phyloP scores from a whole-genome alignment of 1,140 invertebrate species.

The Musca vetustissima region DNA sequence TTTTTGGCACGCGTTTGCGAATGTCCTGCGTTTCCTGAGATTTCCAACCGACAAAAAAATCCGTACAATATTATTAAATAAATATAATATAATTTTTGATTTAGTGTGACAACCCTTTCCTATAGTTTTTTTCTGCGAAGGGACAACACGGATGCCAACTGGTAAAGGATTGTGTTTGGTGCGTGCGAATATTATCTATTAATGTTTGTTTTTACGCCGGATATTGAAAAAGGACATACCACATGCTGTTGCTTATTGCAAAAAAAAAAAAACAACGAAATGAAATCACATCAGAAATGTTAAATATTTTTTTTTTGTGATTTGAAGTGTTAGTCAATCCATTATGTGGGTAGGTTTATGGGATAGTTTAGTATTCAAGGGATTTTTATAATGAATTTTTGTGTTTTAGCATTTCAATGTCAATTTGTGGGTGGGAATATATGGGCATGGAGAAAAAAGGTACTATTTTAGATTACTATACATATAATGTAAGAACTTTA shows the following conservation, averaged over 20 bases:
- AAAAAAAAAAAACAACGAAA: too few relatives aligned
- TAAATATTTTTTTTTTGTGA: too few relatives aligned
- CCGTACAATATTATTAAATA: neutral
- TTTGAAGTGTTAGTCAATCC: too few relatives aligned
- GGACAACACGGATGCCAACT: neutral
- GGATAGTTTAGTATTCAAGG: too few relatives aligned
- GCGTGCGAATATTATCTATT: neutral
- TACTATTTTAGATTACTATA: too few relatives aligned
- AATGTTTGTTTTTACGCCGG: neutral
- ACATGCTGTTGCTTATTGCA: neutral
- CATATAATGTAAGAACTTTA: too few relatives aligned
- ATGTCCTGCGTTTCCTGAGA: neutral
- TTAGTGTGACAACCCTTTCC: neutral
- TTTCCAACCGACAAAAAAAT: neutral
- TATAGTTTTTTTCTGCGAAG: neutral
- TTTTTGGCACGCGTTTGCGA: neutral
- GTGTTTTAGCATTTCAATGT: too few relatives aligned
- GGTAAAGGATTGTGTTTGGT: neutral
- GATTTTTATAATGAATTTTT: too few relatives aligned
- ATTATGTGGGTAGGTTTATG: too few relatives aligned
- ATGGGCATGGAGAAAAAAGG: too few relatives aligned
- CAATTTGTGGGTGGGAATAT: too few relatives aligned
- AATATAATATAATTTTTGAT: conserved; percentile 19
- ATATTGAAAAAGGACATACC: conserved; percentile 6
- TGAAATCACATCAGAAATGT: too few relatives aligned